Evolutionary conservation across 2,888 invertebrate genomes (phyloP).

Genomic region (Amiota mariae): DNA sequence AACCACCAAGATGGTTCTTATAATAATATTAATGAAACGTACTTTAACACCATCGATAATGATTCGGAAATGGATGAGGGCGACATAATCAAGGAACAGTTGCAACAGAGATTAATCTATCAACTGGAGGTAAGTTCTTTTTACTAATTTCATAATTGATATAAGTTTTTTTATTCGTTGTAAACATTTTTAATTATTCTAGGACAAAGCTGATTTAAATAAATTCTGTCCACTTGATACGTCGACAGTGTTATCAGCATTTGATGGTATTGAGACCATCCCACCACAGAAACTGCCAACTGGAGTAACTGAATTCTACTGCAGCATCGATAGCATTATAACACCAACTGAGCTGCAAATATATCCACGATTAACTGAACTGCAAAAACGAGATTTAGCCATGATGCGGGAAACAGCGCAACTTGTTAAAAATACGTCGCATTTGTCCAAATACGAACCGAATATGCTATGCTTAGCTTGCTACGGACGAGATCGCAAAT

Average conservation of each 20-base stretch:
- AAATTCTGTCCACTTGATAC: constrained; percentile 64
- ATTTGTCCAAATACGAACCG: constrained; percentile 70
- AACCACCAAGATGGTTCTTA: constrained; percentile 1
- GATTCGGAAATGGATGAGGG: not conserved
- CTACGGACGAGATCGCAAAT: constrained; percentile 78
- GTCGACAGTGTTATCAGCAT: constrained; percentile 63
- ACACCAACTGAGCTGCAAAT: constrained; percentile 64
- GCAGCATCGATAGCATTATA: constrained; percentile 61
- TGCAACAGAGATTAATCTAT: not conserved
- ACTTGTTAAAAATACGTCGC: constrained; percentile 72
- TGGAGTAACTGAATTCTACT: constrained; percentile 61
- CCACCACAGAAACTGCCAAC: constrained; percentile 57
- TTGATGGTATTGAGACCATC: constrained; percentile 57
- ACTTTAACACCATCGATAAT: constrained; percentile 11
- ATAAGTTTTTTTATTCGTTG: not conserved
- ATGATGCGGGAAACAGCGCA: constrained; percentile 76
- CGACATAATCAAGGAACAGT: not conserved
- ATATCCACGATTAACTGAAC: constrained; percentile 69
- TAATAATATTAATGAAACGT: not conserved
- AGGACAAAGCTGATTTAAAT: constrained; percentile 48
- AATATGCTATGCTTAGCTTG: constrained; percentile 78
- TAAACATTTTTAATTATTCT: constrained; percentile 1
- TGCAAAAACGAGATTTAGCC: constrained; percentile 73
- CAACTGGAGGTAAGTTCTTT: constrained; percentile 15
- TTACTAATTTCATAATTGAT: not conserved